Evolutionary conservation across 2,113 vertebrate species (phyloP), one percentile per base, ranked within the genome.

Genomic region (Peucedramus taeniatus): DNA sequence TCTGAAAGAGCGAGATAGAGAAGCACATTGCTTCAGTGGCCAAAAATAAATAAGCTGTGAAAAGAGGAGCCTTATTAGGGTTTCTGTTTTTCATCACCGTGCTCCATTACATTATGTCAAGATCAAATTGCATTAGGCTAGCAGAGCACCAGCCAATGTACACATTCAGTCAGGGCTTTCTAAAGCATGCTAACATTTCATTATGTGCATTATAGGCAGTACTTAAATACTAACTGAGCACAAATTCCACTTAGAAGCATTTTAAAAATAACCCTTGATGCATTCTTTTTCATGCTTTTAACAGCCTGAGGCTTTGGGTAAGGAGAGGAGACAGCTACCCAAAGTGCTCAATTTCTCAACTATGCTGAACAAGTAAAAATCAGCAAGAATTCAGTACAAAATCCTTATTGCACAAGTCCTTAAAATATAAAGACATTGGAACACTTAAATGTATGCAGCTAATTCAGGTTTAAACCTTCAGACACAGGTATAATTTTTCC

Each of bases 151-250:
- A 76, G 61, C 64, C 21, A 30, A 85, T 50, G 15, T 6, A 23
- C 39, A 63, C 61, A 35, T 61, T 91, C 70, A 84, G 59, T 82
- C 68, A 81, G 50, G 63, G 50, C 64, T 96, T 96, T 93, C 77
- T 75, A 71, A 92, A 94, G 56, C 35, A 17, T 1, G 6, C 21
- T 90, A 30, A 20, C 30, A 63, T 91, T 95, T 96, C 92, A 94
- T 95, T 88, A 75, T 6, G 15, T 82, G 69, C 63, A 49, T 63
- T 81, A 53, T 87, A 84, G 90, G 65, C 40, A 76, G 49, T 60
- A 79, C n/a, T 94, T 93, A 84, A 93, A 92, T 90, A 94, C 91
- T 86, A 89, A 96, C 35, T 79, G 72, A 84, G 45, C 81, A 90
- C 79, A 90, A 82, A 79, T 89, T 90, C 50, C 57, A 87, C 76